Evolutionary conservation across 2,797 vertebrate species (phyloP).

Genomic region (Schizopygopsis pylzovi): DNA sequence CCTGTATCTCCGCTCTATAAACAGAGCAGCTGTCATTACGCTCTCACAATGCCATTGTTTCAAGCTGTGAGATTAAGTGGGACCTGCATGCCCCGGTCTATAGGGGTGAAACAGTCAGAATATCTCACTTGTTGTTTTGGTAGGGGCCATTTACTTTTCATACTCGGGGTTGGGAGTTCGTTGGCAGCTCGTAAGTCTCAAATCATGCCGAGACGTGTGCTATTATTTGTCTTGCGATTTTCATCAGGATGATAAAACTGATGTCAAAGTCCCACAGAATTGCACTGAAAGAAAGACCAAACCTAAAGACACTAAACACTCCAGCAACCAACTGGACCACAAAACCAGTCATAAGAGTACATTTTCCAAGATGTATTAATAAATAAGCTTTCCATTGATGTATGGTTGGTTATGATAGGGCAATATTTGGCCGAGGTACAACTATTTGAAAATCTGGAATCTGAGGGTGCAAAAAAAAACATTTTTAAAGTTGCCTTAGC

Average conservation of each 20-base stretch:
- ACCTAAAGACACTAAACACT: neutral
- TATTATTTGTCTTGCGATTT: neutral
- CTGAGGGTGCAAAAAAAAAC: no score
- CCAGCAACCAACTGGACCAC: neutral
- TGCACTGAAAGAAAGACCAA: neutral
- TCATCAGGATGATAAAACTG: neutral
- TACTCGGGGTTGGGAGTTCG: neutral
- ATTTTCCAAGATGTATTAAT: no score
- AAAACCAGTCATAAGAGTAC: no score
- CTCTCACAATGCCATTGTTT: slow-evolving; percentile 58
- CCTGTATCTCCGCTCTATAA: slow-evolving; percentile 60
- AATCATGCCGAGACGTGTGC: neutral
- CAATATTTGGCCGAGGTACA: no score
- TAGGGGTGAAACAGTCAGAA: slow-evolving; percentile 29
- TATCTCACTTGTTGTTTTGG: slow-evolving; percentile 3
- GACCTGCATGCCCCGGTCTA: slow-evolving; percentile 18
- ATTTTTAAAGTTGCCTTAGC: no score
- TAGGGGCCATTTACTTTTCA: neutral
- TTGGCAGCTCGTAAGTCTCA: neutral
- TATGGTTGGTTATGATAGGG: no score
- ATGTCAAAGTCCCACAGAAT: neutral
- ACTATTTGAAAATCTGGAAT: no score
- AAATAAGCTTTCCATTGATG: no score
- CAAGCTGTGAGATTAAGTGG: slow-evolving; percentile 34
- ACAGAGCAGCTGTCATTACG: slow-evolving; percentile 52